phyloP scores from a whole-genome alignment of 2,888 invertebrate genomes.

The Steinernema carpocapsae region DNA sequence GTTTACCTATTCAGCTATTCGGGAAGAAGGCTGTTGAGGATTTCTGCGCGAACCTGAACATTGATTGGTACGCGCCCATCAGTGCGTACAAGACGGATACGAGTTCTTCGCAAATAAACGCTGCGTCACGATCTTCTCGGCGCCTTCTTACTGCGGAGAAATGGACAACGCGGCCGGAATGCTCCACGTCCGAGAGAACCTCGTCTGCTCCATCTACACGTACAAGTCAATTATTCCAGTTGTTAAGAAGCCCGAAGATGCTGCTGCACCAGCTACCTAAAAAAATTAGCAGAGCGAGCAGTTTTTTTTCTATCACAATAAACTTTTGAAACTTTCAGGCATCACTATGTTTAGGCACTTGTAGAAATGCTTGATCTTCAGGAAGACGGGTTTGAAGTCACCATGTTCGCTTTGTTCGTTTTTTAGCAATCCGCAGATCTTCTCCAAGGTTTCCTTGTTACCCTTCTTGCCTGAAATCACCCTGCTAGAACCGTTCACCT shows the following conservation, averaged over 20 bases:
- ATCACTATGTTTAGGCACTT: conserved; percentile 23
- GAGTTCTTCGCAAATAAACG: conserved; percentile 29
- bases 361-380: conserved; percentile 24
- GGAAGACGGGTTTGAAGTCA: not conserved
- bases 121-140: conserved; percentile 30
- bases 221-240: conserved; percentile 4
- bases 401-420: not conserved
- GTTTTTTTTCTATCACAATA: no score
- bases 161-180: conserved; percentile 15
- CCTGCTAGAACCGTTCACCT: not conserved
- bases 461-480: not conserved
- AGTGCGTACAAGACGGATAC: conserved; percentile 28
- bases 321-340: conserved; percentile 15
- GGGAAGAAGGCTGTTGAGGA: conserved; percentile 39
- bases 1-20: conserved; percentile 37
- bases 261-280: no score
- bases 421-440: not conserved
- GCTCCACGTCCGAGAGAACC: conserved; percentile 18
- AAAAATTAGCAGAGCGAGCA: no score
- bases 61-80: conserved; percentile 40
- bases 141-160: conserved; percentile 16
- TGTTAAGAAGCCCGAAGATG: not conserved
- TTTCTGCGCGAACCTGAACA: conserved; percentile 40
- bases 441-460: not conserved
- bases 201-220: conserved; percentile 9